A percentile compares a stretch with the other conserved stretches of the same genome.
These are phyloP conservation scores for Malachius bipustulatus DNA, from an alignment of 2,888 invertebrate species.

Conservation along the genomic window DNA sequence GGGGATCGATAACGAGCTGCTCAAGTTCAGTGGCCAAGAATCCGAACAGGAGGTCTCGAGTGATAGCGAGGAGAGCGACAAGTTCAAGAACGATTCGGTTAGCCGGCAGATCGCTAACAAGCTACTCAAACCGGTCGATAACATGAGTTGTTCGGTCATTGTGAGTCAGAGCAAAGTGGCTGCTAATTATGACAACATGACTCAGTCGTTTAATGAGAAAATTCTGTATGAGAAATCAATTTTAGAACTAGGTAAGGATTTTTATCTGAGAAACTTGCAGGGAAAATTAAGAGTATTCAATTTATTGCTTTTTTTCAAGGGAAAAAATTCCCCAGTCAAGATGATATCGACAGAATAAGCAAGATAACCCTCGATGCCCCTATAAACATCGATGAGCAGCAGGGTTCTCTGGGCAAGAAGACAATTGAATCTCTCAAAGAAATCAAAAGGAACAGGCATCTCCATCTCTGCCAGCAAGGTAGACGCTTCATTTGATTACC, in stretches of 20 bases:
- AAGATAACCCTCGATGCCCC: slow-evolving; percentile 78
- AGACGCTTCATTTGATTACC: slow-evolving; percentile 14
- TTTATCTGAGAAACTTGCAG: too few species aligned
- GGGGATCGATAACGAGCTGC: slow-evolving; percentile 53
- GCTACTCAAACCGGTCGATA: slow-evolving; percentile 25
- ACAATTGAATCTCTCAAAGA: slow-evolving; percentile 80
- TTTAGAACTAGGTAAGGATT: slow-evolving; percentile 23
- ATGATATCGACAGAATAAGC: slow-evolving; percentile 79
- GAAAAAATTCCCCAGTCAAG: slow-evolving; percentile 53
- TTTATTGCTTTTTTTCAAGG: slow-evolving; percentile 10
- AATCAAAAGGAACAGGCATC: slow-evolving; percentile 76
- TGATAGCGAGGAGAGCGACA: slow-evolving; percentile 43
- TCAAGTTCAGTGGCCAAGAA: slow-evolving; percentile 31
- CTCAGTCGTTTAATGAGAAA: slow-evolving; percentile 36
- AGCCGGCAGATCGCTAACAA: slow-evolving; percentile 22
- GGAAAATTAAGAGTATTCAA: too few species aligned
- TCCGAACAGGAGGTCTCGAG: slow-evolving; percentile 34
- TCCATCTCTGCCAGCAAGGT: slow-evolving; percentile 87
- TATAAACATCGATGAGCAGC: slow-evolving; percentile 55
- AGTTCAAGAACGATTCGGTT: slow-evolving; percentile 38
- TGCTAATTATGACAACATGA: slow-evolving; percentile 31
- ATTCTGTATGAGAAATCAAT: slow-evolving; percentile 34
- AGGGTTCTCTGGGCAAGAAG: slow-evolving; percentile 58
- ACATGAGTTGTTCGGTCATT: slow-evolving; percentile 34
- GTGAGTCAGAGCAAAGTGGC: slow-evolving; percentile 27